Base-by-base conservation (phyloP, 2,888 invertebrate genomes). In the Eulithis testata region DNA sequence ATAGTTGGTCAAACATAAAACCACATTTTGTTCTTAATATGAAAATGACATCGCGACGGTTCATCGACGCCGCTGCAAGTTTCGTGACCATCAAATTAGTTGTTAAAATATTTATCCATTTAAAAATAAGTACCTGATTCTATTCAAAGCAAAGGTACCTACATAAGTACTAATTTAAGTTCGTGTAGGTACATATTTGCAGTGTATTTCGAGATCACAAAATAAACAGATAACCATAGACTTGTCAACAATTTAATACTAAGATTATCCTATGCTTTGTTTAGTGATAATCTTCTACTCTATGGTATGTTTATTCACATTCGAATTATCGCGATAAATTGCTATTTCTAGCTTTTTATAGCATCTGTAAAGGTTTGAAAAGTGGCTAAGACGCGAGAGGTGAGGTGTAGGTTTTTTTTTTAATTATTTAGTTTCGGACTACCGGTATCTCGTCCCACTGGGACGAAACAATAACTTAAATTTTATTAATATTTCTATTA, bases 171-270 rank as follows among this genome's bases (percentile, higher is more conserved):
- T 31, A 3, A 31, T 6, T 31, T 31, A 40, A 0, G 12, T 12
- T 6, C 6, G 45, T 45, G 12, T 27, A 47, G 11, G 11, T 58
- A 12, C 56, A 47, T 21, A 21, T 58, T 55, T 53, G 54, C 54
- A 43, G 40, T 47, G 44, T 56, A 57, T 60, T 64, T n/a, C 55
- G 14, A 56, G 56, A 40, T 37, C 43, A 66, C 27, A 40, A 21
- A 47, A 57, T 63, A 60, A 63, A 60, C 60, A 49, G 62, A 63
- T 66, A 64, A 69, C 54, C 47, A 53, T 36, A 47, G 44, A 53
- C 57, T 66, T 63, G 59, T 62, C 61, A 65, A 69, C 65, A 66
- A 51, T 58, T 52, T 68, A 66, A 71, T 62, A 59, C 71, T 43
- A 60, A 64, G 70, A 61, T 68, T 66, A 66, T 27, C 12, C 12